These are phyloP conservation scores for Drosophila insularis DNA, from an alignment of 1,140 invertebrate species.

Conservation along the genomic window DNA sequence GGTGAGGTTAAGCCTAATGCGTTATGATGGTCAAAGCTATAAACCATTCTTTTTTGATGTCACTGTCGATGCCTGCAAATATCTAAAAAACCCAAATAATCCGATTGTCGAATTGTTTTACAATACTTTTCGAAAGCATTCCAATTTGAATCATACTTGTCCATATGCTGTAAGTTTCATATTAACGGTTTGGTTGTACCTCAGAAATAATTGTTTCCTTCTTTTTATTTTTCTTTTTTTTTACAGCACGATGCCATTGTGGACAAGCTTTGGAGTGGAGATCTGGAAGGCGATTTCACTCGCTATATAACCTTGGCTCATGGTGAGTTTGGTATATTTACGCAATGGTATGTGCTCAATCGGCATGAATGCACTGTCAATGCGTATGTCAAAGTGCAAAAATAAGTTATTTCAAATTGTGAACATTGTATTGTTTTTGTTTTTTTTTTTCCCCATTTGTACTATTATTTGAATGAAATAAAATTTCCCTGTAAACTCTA, in stretches of 20 bases:
- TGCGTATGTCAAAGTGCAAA: not conserved
- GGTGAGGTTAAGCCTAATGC: slow-evolving; percentile 34
- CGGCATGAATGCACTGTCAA: slow-evolving; percentile 1
- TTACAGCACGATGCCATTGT: slow-evolving; percentile 53
- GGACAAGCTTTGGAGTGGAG: slow-evolving; percentile 46
- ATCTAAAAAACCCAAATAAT: slow-evolving; percentile 25
- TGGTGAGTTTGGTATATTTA: slow-evolving; percentile 38
- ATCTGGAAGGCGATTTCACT: slow-evolving; percentile 10
- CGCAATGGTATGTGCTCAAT: slow-evolving; percentile 7
- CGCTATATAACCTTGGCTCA: slow-evolving; percentile 25
- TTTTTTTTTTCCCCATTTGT: no score
- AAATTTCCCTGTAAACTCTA: no score
- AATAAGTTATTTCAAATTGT: not conserved
- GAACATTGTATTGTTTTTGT: no score
- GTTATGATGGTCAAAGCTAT: slow-evolving; percentile 37
- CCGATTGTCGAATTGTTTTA: slow-evolving; percentile 23
- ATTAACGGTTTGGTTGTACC: no score
- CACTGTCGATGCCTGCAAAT: slow-evolving; percentile 36
- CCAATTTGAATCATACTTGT: slow-evolving; percentile 57
- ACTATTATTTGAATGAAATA: no score
- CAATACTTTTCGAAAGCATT: not conserved
- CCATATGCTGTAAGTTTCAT: slow-evolving; percentile 45
- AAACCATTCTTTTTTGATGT: slow-evolving; percentile 48
- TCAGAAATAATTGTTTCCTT: no score
- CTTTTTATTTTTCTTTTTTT: not conserved